Percentiles rank a stretch among this genome's conserved stretches.
Conservation (phyloP, 2,797 vertebrate species). For the Clarias pachynema region DNA sequence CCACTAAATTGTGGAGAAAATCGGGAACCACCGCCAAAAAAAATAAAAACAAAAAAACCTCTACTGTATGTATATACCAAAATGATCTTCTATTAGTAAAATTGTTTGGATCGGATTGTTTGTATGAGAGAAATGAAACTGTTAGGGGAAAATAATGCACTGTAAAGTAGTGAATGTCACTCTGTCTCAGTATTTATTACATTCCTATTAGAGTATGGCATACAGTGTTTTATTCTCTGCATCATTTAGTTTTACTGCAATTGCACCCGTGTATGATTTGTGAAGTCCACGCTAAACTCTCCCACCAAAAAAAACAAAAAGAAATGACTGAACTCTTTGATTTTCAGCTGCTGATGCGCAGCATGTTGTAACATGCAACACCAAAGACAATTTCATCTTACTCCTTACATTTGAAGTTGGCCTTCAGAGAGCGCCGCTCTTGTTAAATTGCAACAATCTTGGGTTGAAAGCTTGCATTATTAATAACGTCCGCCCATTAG, state of each 20-base stretch:
- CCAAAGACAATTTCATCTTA: conserved; percentile 29
- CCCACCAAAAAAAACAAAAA: not conserved
- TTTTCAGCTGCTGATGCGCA: conserved; percentile 19
- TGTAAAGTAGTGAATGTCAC: too few relatives aligned
- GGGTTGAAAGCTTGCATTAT: conserved; percentile 14
- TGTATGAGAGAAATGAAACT: not conserved
- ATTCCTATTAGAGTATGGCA: not conserved
- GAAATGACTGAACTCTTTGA: not conserved
- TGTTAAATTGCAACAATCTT: conserved; percentile 24
- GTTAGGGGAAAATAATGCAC: not conserved
- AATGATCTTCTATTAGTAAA: not conserved
- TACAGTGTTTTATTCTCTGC: not conserved
- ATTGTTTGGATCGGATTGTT: not conserved
- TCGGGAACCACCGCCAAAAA: too few relatives aligned
- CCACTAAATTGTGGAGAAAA: too few relatives aligned
- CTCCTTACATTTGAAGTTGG: conserved; percentile 29
- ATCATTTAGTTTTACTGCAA: not conserved
- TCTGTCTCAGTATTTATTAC: not conserved
- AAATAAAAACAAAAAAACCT: too few relatives aligned
- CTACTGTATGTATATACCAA: too few relatives aligned
- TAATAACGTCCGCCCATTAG: conserved; percentile 17
- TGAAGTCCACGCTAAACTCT: not conserved
- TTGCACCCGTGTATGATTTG: not conserved
- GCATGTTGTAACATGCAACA: conserved; percentile 7
- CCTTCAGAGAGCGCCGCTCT: not conserved